Evolutionary conservation across 53 echinoderm and acorn worm species (phyloP).

Genomic region (Holothuria scabra): DNA sequence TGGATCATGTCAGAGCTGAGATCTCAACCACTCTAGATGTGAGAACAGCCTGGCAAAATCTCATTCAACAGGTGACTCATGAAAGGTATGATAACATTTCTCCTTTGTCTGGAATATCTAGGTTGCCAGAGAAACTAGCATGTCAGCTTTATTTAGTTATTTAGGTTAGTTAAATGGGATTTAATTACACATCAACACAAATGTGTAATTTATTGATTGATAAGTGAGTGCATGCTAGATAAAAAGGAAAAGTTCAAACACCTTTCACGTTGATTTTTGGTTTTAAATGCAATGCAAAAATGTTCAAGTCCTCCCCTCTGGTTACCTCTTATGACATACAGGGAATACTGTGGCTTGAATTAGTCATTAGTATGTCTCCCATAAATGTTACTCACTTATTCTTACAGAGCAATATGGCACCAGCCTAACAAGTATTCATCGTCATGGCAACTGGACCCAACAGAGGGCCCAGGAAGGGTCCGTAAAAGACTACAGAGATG

Average conservation of each 20-base stretch:
- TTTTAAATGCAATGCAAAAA: too few relatives aligned
- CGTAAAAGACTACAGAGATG: conserved; percentile 82
- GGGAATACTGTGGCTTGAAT: not conserved
- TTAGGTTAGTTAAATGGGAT: too few relatives aligned
- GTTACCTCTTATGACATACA: too few relatives aligned
- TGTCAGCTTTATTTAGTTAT: too few relatives aligned
- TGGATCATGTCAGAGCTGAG: conserved; percentile 80
- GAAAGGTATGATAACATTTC: conserved; percentile 67
- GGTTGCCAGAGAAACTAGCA: too few relatives aligned
- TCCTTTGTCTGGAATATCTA: not conserved
- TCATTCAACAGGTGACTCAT: conserved; percentile 93
- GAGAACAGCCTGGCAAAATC: conserved; percentile 89
- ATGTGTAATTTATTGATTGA: too few relatives aligned
- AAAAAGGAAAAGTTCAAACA: too few relatives aligned
- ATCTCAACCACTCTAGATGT: conserved; percentile 81
- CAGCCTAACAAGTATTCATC: conserved; percentile 77
- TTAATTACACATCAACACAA: too few relatives aligned
- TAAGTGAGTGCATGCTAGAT: too few relatives aligned
- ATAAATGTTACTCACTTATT: not conserved
- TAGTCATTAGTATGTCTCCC: not conserved
- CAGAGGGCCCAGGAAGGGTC: conserved; percentile 92
- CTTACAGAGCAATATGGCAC: conserved; percentile 85
- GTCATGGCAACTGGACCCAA: conserved; percentile 93
- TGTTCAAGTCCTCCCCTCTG: too few relatives aligned
- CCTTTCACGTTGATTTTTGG: too few relatives aligned